These are phyloP conservation scores for Zaprionus inermis DNA, from an alignment of 1,140 invertebrate genomes.

Conservation along the genomic window DNA sequence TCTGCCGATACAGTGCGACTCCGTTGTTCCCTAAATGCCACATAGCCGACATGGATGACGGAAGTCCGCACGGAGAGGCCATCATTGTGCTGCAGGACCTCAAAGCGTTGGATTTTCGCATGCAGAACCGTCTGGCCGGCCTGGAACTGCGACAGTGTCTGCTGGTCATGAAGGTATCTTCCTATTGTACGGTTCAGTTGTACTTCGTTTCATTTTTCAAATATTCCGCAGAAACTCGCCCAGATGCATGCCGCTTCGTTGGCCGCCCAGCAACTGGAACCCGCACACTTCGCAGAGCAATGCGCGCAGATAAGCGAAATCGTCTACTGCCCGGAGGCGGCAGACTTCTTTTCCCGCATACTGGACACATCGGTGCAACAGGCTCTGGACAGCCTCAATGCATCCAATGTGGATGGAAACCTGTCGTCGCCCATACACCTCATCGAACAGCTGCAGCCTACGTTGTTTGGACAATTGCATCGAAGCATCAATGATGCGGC, in stretches of 20 bases:
- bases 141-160: conserved; percentile 71
- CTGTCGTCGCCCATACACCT: conserved; percentile 65
- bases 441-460: conserved; percentile 58
- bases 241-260: conserved; percentile 77
- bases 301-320: conserved; percentile 67
- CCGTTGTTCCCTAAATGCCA: conserved; percentile 74
- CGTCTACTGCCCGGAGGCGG: conserved; percentile 74
- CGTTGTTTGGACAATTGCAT: conserved; percentile 65
- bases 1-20: conserved; percentile 61
- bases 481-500: conserved; percentile 57
- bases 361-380: conserved; percentile 75
- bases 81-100: conserved; percentile 80
- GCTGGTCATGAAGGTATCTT: conserved; percentile 77
- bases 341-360: conserved; percentile 73
- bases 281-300: conserved; percentile 44
- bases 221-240: conserved; percentile 69
- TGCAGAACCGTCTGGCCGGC: conserved; percentile 70
- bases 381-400: conserved; percentile 68
- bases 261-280: conserved; percentile 63
- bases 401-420: conserved; percentile 67
- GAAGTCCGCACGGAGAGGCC: conserved; percentile 55
- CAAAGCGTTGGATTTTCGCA: conserved; percentile 63
- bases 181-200: neutral
- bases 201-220: neutral
- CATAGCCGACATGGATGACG: conserved; percentile 67